Evolutionary conservation across 2,113 vertebrate genomes (phyloP).

Genomic region (Garra rufa): DNA sequence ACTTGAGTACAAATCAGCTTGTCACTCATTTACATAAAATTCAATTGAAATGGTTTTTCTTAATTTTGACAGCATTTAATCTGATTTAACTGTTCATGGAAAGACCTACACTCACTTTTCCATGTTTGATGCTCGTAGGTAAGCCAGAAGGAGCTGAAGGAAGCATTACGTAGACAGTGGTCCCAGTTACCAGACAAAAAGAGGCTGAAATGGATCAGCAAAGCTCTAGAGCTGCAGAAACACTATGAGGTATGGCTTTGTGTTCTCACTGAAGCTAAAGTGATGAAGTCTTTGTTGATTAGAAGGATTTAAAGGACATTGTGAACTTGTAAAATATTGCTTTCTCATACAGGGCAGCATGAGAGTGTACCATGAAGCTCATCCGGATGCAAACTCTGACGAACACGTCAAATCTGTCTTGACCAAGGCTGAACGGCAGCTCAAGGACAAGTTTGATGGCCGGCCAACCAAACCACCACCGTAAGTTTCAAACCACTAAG

Average conservation of each 20-base stretch:
- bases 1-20: background rate
- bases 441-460: conserved; percentile 84
- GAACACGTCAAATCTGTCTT: conserved; percentile 80
- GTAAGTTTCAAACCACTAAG: conserved; percentile 60
- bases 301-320: background rate
- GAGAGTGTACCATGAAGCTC: conserved; percentile 74
- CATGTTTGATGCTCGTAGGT: conserved; percentile 64
- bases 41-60: background rate
- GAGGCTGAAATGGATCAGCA: conserved; percentile 83
- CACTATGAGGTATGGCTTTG: conserved; percentile 72
- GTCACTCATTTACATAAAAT: background rate
- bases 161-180: conserved; percentile 80
- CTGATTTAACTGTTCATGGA: background rate
- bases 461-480: conserved; percentile 81
- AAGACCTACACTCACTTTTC: background rate
- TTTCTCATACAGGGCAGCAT: conserved; percentile 69
- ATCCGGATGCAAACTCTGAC: conserved; percentile 74
- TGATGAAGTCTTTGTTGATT: background rate
- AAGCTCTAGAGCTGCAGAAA: conserved; percentile 82
- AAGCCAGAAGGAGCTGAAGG: conserved; percentile 82
- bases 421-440: conserved; percentile 81
- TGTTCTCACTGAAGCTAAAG: background rate
- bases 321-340: background rate
- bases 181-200: conserved; percentile 81
- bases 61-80: background rate